A percentile compares a stretch with the other conserved stretches of the same genome.
These are phyloP conservation scores for Leuctra nigra DNA, from an alignment of 2,888 invertebrate species.

Conservation along the genomic window DNA sequence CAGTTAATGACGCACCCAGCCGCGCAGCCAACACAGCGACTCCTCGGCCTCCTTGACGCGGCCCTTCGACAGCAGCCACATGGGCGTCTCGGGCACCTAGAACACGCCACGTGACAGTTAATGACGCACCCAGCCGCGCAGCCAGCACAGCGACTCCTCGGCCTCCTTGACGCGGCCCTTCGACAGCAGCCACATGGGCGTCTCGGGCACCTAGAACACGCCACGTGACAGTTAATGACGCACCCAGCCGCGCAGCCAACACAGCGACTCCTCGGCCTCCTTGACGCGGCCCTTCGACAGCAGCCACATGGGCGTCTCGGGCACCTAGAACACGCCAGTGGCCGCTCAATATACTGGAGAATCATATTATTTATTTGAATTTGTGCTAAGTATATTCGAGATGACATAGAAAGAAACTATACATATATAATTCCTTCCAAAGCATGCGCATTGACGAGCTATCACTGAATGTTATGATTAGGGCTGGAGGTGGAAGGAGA, in stretches of 20 bases:
- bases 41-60: conserved; percentile 47
- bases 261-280: conserved; percentile 48
- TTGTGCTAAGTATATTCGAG: too few species aligned
- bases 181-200: conserved; percentile 48
- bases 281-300: conserved; percentile 48
- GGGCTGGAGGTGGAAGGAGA: too few species aligned
- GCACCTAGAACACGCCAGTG: background rate
- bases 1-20: conserved; percentile 40
- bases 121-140: conserved; percentile 48
- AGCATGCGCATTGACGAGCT: too few species aligned
- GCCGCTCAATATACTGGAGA: background rate
- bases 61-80: conserved; percentile 52
- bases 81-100: conserved; percentile 53
- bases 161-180: conserved; percentile 50
- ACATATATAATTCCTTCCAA: too few species aligned
- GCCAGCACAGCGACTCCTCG: conserved; percentile 45
- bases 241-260: conserved; percentile 52
- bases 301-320: conserved; percentile 44
- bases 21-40: conserved; percentile 50
- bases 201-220: background rate
- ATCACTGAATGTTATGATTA: too few species aligned
- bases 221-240: background rate
- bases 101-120: background rate
- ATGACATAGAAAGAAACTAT: too few species aligned
- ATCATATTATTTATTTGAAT: too few species aligned